Percentiles rank a stretch among this genome's conserved stretches.
These are phyloP conservation scores for Melanotaenia parkinsoni DNA, from an alignment of 2,797 vertebrate species.

Conservation along the genomic window DNA sequence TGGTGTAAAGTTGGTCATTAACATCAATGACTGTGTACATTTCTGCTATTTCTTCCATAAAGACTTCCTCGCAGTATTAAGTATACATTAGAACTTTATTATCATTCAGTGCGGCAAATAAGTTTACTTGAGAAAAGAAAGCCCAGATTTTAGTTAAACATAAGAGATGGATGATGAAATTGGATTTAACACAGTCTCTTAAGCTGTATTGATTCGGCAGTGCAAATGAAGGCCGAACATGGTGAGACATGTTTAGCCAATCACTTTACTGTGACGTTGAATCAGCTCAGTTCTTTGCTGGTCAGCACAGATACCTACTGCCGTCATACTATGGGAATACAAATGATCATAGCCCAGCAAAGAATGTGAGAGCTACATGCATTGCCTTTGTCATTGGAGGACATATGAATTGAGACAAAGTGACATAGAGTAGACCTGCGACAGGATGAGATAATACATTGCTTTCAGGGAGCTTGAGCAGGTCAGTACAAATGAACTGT, in stretches of 20 bases:
- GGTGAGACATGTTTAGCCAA: constrained; percentile 34
- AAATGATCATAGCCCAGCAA: constrained; percentile 45
- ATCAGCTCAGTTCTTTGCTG: constrained; percentile 30
- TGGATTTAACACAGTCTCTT: constrained; percentile 2
- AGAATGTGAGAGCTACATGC: constrained; percentile 25
- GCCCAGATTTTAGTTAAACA: constrained; percentile 1
- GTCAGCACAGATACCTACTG: constrained; percentile 52
- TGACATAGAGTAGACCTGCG: not conserved
- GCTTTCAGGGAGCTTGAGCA: constrained; percentile 5
- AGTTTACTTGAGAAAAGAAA: not conserved
- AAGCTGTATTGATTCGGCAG: constrained; percentile 6
- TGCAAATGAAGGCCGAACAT: constrained; percentile 19
- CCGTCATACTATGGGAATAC: constrained; percentile 60
- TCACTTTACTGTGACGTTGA: constrained; percentile 49
- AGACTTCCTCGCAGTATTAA: constrained; percentile 15
- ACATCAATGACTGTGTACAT: constrained; percentile 13
- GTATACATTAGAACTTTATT: constrained; percentile 27
- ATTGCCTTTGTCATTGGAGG: constrained; percentile 17
- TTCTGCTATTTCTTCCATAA: constrained; percentile 16
- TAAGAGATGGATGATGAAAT: constrained; percentile 2
- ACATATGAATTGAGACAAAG: constrained; percentile 14
- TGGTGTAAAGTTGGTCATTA: not conserved
- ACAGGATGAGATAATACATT: not conserved
- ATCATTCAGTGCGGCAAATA: not conserved
- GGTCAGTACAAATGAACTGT: constrained; percentile 23